Conservation (phyloP, 2,888 invertebrate species). For the Diaphora mendica region DNA sequence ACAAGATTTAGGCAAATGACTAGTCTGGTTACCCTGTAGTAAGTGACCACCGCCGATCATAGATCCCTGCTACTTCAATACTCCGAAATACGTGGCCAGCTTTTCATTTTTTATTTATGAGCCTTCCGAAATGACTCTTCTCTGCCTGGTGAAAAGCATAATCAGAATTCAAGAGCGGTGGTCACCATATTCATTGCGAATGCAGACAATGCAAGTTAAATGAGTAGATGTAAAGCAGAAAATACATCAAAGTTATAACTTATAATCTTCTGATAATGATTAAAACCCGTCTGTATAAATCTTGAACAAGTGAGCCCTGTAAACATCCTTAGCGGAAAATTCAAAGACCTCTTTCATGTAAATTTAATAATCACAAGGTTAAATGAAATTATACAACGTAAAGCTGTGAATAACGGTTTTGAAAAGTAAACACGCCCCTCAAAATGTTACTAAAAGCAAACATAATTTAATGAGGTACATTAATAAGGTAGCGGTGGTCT, state of each 20-base stretch:
- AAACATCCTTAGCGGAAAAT: constrained; percentile 19
- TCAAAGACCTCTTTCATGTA: neutral
- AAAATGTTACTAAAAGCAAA: constrained; percentile 42
- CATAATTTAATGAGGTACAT: constrained; percentile 54
- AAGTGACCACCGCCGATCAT: too few species aligned
- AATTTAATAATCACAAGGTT: constrained; percentile 26
- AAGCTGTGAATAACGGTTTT: constrained; percentile 4
- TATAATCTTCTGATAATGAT: neutral
- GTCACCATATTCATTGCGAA: too few species aligned
- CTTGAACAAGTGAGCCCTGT: constrained; percentile 24
- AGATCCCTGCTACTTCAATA: too few species aligned
- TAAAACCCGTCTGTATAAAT: neutral
- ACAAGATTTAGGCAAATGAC: too few species aligned
- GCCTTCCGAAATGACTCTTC: too few species aligned
- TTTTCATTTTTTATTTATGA: too few species aligned
- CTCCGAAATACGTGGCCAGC: too few species aligned
- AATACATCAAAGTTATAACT: neutral
- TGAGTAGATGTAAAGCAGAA: too few species aligned
- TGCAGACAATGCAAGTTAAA: too few species aligned
- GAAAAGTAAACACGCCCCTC: constrained; percentile 22
- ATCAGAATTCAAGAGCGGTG: too few species aligned
- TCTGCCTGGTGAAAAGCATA: too few species aligned
- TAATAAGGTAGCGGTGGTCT: constrained; percentile 44
- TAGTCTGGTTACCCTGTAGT: too few species aligned
- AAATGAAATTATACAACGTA: constrained; percentile 6